A percentile compares a stretch with the other conserved stretches of the same genome.
Conservation (phyloP, 2,888 invertebrate species). For the Campoplex capitator region DNA sequence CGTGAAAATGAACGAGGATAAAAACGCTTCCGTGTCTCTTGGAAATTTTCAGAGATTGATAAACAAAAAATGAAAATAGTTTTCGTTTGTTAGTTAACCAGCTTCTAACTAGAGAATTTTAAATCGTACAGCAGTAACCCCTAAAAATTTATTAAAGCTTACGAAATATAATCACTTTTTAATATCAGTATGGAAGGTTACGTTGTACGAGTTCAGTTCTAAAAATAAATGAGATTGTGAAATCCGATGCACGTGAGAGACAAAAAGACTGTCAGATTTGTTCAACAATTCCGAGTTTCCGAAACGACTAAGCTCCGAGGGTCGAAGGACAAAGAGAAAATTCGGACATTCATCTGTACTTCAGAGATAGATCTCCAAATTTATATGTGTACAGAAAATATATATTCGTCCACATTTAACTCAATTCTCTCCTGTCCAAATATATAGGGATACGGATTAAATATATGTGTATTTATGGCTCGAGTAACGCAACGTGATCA, state of each 20-base stretch:
- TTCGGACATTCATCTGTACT: not conserved
- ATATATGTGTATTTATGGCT: not conserved
- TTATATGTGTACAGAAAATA: not conserved
- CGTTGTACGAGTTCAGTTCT: not conserved
- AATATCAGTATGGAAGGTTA: not conserved
- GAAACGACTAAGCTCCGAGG: not conserved
- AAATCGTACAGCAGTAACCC: not conserved
- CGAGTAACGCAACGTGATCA: not conserved
- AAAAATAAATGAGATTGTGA: not conserved
- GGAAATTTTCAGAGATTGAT: too few relatives aligned
- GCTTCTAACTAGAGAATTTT: not conserved
- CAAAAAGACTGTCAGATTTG: not conserved
- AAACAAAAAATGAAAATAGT: not conserved
- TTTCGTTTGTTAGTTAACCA: not conserved
- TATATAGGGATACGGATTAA: not conserved
- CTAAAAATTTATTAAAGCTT: not conserved
- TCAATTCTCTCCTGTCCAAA: not conserved
- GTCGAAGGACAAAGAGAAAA: not conserved
- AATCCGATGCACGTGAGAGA: not conserved
- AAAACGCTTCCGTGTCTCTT: not conserved
- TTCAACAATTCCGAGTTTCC: not conserved
- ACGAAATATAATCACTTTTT: not conserved
- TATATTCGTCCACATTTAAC: not conserved
- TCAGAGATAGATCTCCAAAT: not conserved
- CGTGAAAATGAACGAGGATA: not conserved